Conservation (phyloP, 2,888 invertebrate species). For the Hylaea fasciaria region DNA sequence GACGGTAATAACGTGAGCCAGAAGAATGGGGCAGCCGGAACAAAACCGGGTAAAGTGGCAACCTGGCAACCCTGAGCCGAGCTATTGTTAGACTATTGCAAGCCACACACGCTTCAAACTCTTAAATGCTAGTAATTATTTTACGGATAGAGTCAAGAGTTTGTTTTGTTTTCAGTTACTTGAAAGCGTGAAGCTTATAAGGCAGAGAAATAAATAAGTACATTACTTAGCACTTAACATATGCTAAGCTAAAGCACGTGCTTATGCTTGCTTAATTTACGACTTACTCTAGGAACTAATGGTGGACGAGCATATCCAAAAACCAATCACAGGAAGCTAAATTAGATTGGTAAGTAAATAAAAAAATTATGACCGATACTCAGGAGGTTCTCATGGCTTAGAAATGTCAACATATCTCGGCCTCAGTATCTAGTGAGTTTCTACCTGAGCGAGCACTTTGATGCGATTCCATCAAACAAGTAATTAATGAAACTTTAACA, state of each 20-base stretch:
- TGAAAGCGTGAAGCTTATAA: background rate
- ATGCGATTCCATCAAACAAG: background rate
- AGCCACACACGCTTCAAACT: constrained; percentile 31
- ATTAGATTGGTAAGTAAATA: too few relatives aligned
- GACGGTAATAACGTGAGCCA: constrained; percentile 69
- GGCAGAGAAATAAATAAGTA: too few relatives aligned
- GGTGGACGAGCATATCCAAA: too few relatives aligned
- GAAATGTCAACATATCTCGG: too few relatives aligned
- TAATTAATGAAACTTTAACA: constrained; percentile 1
- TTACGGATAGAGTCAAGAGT: constrained; percentile 31
- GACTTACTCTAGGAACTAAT: too few relatives aligned
- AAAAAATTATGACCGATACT: too few relatives aligned
- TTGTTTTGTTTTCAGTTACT: constrained; percentile 24
- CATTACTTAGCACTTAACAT: too few relatives aligned
- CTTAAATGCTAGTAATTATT: constrained; percentile 36
- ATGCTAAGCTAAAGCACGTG: too few relatives aligned
- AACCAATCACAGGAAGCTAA: too few relatives aligned
- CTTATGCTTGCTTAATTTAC: too few relatives aligned
- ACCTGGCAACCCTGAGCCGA: constrained; percentile 58
- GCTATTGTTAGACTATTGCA: constrained; percentile 52
- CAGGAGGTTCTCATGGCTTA: too few relatives aligned
- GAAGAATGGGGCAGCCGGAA: constrained; percentile 71
- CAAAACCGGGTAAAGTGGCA: constrained; percentile 76
- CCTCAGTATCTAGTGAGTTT: background rate
- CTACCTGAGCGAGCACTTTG: constrained; percentile 12